Evolutionary conservation across 2,797 vertebrate genomes (phyloP), one percentile per base, ranked within the genome.

Genomic region (Pangasius larnaudii): DNA sequence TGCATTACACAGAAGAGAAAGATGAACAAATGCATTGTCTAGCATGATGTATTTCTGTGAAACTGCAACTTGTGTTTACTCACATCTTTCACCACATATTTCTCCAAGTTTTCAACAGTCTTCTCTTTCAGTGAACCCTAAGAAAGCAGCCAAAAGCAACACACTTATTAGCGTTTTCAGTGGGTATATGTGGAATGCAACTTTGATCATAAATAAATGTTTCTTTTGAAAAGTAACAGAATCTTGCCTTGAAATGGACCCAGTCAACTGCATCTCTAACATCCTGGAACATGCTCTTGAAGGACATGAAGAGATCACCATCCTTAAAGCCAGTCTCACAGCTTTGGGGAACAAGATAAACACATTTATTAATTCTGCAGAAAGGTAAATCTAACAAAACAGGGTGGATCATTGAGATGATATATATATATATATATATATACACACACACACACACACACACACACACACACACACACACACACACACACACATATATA

Each of bases 241-340:
- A 9, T 42, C 24, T 84, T 84, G 98, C 98, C 97, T 98, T 98
- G 91, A 98, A 97, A 94, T 99, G 98, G 91, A 99, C 97, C 98
- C 98, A 99, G 93, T 99, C 98, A 80, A 99, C 97, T 16, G 97
- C 97, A 69, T 99, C 98, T 91, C 98, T 94, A 78, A 99, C 97
- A 85, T 99, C 98, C 94, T 99, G 98, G 95, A 99, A 99, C 98
- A 99, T 98, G 90, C 98, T 99, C 93, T 97, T 97, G 92, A 96
- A 99, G 90, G 98, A 99, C 98, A 99, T 98, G 94, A 98, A 99
- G 84, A 99, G 98, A 92, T 99, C 98, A 16, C 98, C 98, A 75
- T 99, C 97, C 95, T 98, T 99, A 95, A 99, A 98, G n/a, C 98
- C 98, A 0, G 95, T 96, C 91, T 97, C 97, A 95, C 97, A 98